Conservation (phyloP, 1,140 invertebrate genomes). For the Dendrolimus punctatus region DNA sequence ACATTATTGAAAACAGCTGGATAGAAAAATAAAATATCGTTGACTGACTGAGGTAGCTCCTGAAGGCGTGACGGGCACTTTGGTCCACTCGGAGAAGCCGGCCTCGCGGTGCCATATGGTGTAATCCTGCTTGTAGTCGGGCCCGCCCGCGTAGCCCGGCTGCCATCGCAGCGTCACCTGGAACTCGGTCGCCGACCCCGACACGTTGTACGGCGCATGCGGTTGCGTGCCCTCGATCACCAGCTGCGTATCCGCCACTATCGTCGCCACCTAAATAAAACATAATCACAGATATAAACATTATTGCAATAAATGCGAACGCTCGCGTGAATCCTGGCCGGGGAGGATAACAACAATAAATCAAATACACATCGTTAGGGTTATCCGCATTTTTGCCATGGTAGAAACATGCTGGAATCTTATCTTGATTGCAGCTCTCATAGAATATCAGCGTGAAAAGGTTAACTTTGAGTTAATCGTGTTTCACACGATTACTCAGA, state of each 20-base stretch:
- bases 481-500: no score
- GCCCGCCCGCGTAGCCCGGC: constrained; percentile 95
- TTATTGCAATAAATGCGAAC: no score
- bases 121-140: constrained; percentile 94
- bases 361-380: no score
- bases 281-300: constrained; percentile 4
- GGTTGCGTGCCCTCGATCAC: constrained; percentile 97
- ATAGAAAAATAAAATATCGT: not conserved
- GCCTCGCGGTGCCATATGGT: constrained; percentile 92
- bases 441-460: no score
- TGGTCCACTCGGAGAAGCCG: constrained; percentile 89
- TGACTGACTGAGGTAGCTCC: constrained; percentile 81
- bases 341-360: no score
- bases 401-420: no score
- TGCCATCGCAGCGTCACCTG: constrained; percentile 92
- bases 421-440: no score
- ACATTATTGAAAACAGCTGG: no score
- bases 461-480: no score
- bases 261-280: constrained; percentile 86
- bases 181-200: constrained; percentile 89
- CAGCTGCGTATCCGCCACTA: constrained; percentile 90
- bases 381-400: no score
- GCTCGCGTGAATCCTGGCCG: no score
- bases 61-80: constrained; percentile 92
- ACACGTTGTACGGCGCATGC: constrained; percentile 95